Percentiles rank a stretch among this genome's conserved stretches.
phyloP scores from a whole-genome alignment of 2,797 vertebrate genomes.

The Microtus agrestis region DNA sequence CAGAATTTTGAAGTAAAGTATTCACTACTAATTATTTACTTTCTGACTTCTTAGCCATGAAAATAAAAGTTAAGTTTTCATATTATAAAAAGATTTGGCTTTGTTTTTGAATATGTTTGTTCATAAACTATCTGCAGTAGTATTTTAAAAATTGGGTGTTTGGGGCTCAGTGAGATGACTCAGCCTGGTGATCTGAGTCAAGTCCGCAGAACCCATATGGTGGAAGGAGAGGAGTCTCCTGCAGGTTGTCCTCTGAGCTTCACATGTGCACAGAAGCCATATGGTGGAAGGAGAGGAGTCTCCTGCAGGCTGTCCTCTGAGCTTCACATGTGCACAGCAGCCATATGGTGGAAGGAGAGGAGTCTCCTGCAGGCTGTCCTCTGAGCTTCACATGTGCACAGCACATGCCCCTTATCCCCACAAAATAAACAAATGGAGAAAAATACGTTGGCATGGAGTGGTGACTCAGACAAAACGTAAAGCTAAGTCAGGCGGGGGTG shows the following conservation, averaged over 20 bases:
- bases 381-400: not conserved
- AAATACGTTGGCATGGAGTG: not conserved
- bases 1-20: constrained; percentile 71
- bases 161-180: not conserved
- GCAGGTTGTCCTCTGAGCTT: not conserved
- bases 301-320: not conserved
- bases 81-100: constrained; percentile 39
- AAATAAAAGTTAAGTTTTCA: constrained; percentile 44
- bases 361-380: not conserved
- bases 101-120: constrained; percentile 38
- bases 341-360: not conserved
- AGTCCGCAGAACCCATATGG: not conserved
- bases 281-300: not conserved
- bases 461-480: not conserved
- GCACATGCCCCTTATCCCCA: not conserved
- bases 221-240: not conserved
- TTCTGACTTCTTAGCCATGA: constrained; percentile 44
- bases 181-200: not conserved
- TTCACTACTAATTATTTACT: constrained; percentile 54
- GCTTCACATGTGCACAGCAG: too few species aligned
- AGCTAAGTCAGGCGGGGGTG: not conserved
- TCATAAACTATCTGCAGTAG: constrained; percentile 23
- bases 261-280: too few species aligned
- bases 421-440: not conserved
- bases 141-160: not conserved